Evolutionary conservation across 2,888 invertebrate genomes (phyloP), one percentile per base, ranked within the genome.

Genomic region (Odontocolon sp.): DNA sequence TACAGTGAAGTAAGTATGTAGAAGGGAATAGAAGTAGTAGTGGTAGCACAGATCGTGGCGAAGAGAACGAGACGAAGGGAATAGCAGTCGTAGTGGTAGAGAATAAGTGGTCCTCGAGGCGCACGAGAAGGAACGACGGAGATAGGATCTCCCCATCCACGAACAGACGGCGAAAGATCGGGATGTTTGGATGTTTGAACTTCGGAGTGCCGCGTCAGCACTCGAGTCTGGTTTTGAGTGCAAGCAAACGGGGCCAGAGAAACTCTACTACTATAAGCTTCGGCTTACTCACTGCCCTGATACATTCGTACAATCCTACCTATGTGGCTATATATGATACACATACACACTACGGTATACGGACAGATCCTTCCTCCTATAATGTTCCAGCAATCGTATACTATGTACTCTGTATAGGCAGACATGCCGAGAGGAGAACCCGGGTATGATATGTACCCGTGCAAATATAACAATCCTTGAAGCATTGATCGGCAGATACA

Each of bases 141-240:
- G 63, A 69, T 75, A 59, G 75, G 45, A 69, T 54, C 57, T 72
- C 40, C 64, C 64, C 73, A 52, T 56, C 59, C 68, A 64, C 64
- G 84, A 83, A 86, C 87, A 87, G 86, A 87, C 87, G 86, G 82
- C 86, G 86, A 88, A 89, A 88, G 88, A 89, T 88, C 87, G 85
- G 87, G 86, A 87, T 89, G 89, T 89, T 89, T 89, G 89, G 89
- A 89, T 89, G 88, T 88, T 89, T 88, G 89, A 89, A 87, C 89
- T 86, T 83, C 83, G 81, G 85, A 89, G 87, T 88, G 89, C 88
- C 86, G 85, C 85, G 86, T 87, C 89, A 87, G 88, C 88, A 87
- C 89, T 89, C 84, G 78, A 85, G 81, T 81, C 68, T 69, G 75
- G 45, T 61, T 40, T 69, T 68, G 68, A 79, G 73, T 70, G 57